phyloP scores from a whole-genome alignment of 2,113 vertebrate species.

The Mustelus asterias region DNA sequence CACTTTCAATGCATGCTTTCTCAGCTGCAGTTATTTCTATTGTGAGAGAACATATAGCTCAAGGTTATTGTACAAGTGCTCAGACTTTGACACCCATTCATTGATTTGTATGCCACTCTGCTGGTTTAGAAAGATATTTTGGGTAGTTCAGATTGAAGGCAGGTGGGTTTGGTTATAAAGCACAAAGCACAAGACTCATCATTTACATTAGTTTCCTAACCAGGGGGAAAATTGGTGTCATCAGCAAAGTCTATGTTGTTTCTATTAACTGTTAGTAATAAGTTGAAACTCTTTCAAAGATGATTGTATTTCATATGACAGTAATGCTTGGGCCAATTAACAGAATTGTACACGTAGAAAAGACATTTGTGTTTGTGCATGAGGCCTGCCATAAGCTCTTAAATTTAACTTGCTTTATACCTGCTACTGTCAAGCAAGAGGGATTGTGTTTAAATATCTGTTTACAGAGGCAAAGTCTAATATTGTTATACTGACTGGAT shows the following conservation, averaged over 20 bases:
- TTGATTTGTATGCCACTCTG: neutral
- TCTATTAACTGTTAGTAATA: neutral
- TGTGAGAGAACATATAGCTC: neutral
- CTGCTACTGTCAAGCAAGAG: neutral
- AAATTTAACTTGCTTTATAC: neutral
- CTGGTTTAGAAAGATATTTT: neutral
- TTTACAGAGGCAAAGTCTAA: neutral
- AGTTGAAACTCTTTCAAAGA: neutral
- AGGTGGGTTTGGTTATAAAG: neutral
- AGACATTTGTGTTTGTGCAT: neutral
- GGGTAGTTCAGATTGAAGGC: neutral
- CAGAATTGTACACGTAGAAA: neutral
- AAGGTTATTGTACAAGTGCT: neutral
- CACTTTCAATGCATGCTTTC: neutral
- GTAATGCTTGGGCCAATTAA: neutral
- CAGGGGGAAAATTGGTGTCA: neutral
- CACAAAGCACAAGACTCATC: neutral
- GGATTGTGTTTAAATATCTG: neutral
- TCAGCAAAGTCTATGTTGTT: neutral
- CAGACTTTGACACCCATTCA: constrained; percentile 8
- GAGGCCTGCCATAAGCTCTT: neutral
- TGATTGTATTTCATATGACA: neutral
- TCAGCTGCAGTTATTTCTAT: neutral
- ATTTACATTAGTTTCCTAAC: neutral
- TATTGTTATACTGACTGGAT: neutral